Evolutionary conservation across 1,140 invertebrate species (phyloP), one percentile per base, ranked within the genome.

Genomic region (Drosophila ironensis): DNA sequence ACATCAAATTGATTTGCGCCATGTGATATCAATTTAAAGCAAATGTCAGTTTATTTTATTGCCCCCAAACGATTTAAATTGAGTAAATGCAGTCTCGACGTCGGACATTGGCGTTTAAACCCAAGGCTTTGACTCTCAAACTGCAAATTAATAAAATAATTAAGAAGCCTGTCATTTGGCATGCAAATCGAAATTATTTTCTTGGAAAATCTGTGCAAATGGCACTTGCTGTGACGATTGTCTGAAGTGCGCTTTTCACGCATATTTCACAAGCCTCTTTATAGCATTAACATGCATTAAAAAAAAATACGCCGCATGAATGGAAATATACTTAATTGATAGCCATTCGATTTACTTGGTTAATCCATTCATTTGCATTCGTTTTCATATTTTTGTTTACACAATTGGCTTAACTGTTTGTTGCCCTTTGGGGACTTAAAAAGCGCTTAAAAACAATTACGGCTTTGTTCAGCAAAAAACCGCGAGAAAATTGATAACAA

Each of bases 201-300:
- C n/a, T n/a, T n/a, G n/a, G n/a, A n/a, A n/a, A n/a, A n/a, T n/a
- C 61, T 45, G 48, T 22, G 19, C 48, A 50, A 72, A 53, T 45
- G 54, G 61, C 37, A 46, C 33, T 24, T 73, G 56, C 72, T 70
- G 72, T 63, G 50, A 48, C 45, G 25, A 51, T 45, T 50, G 48
- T 16, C 17, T 30, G 33, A 64, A 64, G 40, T 47, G 48, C 9
- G n/a, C 19, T 41, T 22, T 41, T 11, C 6, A 28, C 3, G 16
- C 22, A 22, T 11, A 25, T 7, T 45, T 20, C 16, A n/a, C 30
- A 30, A 40, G 47, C 11, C 33, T 57, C 24, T 19, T 17, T 4
- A 27, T 51, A n/a, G 19, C 9, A 17, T 40, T 22, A 41, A 40
- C 8, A 33, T 11, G 3, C n/a, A 30, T 2, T 7, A 4, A 11